Evolutionary conservation across 2,888 invertebrate species (phyloP).

Genomic region (Sussaba pulchella): DNA sequence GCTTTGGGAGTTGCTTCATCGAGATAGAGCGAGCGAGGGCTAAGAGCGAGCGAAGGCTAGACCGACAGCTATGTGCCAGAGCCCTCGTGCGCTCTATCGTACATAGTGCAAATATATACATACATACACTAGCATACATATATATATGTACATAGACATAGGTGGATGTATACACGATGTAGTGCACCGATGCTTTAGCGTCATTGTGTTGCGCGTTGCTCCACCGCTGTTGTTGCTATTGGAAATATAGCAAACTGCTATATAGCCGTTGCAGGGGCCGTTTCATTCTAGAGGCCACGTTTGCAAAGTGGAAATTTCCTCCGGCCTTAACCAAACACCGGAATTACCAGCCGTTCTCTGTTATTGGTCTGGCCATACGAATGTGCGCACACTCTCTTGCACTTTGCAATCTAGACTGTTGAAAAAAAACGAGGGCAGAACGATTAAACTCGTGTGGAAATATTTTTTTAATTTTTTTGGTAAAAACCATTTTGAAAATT

Average conservation of each 20-base stretch:
- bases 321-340: constrained; percentile 61
- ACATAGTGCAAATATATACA: constrained; percentile 48
- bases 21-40: constrained; percentile 42
- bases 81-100: constrained; percentile 28
- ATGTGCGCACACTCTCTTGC: background rate
- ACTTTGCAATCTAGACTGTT: constrained; percentile 17
- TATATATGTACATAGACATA: constrained; percentile 23
- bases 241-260: constrained; percentile 19
- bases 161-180: constrained; percentile 50
- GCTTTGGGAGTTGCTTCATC: constrained; percentile 58
- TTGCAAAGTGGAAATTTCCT: constrained; percentile 65
- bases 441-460: too few species aligned
- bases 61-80: constrained; percentile 45
- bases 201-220: constrained; percentile 46
- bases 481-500: too few species aligned
- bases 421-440: too few species aligned
- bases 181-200: constrained; percentile 46
- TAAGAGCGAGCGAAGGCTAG: too few species aligned
- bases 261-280: background rate
- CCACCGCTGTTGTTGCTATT: constrained; percentile 15
- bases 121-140: too few species aligned
- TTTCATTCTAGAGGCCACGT: constrained; percentile 28
- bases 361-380: constrained; percentile 50
- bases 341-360: constrained; percentile 62
- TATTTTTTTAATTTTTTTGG: too few species aligned